These are phyloP conservation scores for Seriola dumerili DNA, from an alignment of 2,113 vertebrate species.

Conservation along the genomic window DNA sequence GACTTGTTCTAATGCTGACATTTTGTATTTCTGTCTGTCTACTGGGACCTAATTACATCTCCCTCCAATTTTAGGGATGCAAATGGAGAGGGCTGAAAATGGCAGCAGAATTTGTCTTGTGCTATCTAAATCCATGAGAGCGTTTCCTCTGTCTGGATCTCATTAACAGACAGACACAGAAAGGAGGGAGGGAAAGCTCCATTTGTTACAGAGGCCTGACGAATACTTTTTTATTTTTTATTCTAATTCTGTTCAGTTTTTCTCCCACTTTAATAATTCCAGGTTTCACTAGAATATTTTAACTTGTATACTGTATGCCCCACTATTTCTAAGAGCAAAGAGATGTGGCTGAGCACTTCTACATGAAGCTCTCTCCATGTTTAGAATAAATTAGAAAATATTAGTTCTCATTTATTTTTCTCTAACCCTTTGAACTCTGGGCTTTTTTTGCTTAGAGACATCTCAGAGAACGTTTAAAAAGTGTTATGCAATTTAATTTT, in stretches of 20 bases:
- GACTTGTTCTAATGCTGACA: slow-evolving; percentile 46
- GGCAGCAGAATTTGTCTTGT: slow-evolving; percentile 24
- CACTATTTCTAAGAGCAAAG: too few species aligned
- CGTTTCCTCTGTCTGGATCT: slow-evolving; percentile 15
- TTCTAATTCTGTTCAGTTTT: neutral
- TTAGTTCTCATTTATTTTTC: too few species aligned
- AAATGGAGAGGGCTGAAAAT: slow-evolving; percentile 1
- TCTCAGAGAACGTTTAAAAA: too few species aligned
- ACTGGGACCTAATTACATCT: slow-evolving; percentile 64
- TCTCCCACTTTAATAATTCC: too few species aligned
- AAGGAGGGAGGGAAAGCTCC: neutral
- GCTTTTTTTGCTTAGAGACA: too few species aligned
- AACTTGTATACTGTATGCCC: too few species aligned
- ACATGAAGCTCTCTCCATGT: too few species aligned
- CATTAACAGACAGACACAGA: slow-evolving; percentile 20
- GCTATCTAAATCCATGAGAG: slow-evolving; percentile 22
- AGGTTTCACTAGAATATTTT: too few species aligned
- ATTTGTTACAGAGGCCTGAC: neutral
- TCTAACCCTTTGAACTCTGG: too few species aligned
- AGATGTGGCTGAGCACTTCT: neutral
- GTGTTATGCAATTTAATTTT: too few species aligned
- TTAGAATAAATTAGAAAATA: too few species aligned
- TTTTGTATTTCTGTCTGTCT: slow-evolving; percentile 50
- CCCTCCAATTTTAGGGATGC: slow-evolving; percentile 20
- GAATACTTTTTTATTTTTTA: neutral